These are phyloP conservation scores for Dendroctonus ponderosae DNA, from an alignment of 1,140 invertebrate genomes.

Conservation along the genomic window DNA sequence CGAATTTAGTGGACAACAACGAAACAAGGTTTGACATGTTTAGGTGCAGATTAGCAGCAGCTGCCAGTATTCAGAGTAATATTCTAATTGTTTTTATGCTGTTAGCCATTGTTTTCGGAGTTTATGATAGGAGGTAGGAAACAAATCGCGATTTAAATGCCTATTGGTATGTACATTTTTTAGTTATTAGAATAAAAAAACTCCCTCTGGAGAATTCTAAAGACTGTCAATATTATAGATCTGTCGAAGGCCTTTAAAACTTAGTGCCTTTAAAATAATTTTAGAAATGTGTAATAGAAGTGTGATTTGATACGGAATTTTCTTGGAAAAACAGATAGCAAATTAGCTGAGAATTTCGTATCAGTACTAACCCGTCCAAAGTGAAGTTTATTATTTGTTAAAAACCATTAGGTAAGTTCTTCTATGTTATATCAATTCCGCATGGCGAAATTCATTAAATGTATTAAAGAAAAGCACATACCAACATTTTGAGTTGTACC, in stretches of 20 bases:
- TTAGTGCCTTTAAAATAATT: slow-evolving; percentile 1
- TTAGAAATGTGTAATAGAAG: slow-evolving; percentile 3
- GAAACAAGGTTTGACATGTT: slow-evolving; percentile 84
- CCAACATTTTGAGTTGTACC: not conserved
- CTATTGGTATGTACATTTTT: not conserved
- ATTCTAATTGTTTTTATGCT: slow-evolving; percentile 33
- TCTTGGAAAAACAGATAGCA: no score
- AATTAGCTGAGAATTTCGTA: no score
- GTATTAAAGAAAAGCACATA: slow-evolving; percentile 6
- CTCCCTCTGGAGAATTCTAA: not conserved
- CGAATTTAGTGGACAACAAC: slow-evolving; percentile 76
- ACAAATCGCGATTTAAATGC: not conserved
- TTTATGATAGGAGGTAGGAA: slow-evolving; percentile 22
- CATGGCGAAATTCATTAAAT: no score
- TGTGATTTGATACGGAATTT: slow-evolving; percentile 3
- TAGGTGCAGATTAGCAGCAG: slow-evolving; percentile 86
- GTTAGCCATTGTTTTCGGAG: slow-evolving; percentile 33
- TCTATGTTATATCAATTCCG: no score
- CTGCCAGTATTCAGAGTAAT: slow-evolving; percentile 48
- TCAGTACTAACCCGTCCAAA: no score
- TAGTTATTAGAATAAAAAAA: not conserved
- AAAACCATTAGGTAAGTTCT: no score
- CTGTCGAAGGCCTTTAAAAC: not conserved
- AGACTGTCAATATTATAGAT: not conserved
- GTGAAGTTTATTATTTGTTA: no score